Base-by-base conservation (phyloP, 1,140 invertebrate genomes). In the Cyclargus thomasi region DNA sequence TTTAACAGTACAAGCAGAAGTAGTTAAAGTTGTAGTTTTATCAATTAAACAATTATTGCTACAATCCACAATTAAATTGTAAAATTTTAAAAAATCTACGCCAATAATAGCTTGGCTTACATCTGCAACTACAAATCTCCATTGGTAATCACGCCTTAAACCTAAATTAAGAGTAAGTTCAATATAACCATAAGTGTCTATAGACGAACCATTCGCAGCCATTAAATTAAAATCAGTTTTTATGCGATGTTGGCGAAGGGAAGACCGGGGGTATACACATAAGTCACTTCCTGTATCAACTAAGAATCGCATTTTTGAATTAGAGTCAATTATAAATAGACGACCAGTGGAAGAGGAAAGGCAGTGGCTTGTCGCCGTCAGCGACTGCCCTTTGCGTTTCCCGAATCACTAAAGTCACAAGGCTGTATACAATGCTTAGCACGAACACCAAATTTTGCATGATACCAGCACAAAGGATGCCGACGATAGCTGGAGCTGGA, bases 51-150 rank as follows among this genome's bases (percentile, higher is more conserved):
- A 17, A 53, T n/a, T 53, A 16, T 17, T 53, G 17, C 53, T 4
- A n/a, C 53, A 53, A 53, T 53, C 53, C 2, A 53, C 53, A 53
- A 53, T 53, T 53, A 53, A 53, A 53, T 53, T 53, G 17, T n/a
- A 53, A 53, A n/a, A 17, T 53, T 53, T n/a, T 7, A 65, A 55
- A 66, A 77, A 77, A 53, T 77, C 75, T 10, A 73, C 73, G 2
- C 75, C 73, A 16, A 88, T 82, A 2, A 88, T 74, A 18, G 74
- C 80, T 78, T 75, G 75, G 1, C 55, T 63, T 16, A 74, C 69
- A 39, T 71, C 57, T 11, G 70, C 63, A 23, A 72, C 68, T 21
- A 64, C 62, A 65, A 72, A 72, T 47, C 63, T 35, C 71, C 71
- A 72, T n/a, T 16, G 23, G 65, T 69, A 71, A 21, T 47, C 53